Evolutionary conservation across 2,888 invertebrate genomes (phyloP).

Genomic region (Uloborus plumipes): DNA sequence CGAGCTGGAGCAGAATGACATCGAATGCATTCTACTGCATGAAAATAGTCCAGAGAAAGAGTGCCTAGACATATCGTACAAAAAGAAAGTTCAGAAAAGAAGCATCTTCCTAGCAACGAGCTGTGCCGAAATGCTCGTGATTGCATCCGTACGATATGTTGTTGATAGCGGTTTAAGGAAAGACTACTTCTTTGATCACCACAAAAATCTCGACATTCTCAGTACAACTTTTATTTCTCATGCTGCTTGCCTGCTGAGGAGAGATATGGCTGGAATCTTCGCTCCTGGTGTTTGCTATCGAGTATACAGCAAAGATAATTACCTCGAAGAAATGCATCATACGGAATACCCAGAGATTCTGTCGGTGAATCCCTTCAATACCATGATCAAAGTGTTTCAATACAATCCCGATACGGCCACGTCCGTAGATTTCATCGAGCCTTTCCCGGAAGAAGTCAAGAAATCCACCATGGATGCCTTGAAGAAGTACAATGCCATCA

Average conservation of each 20-base stretch:
- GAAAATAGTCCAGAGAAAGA: conserved; percentile 15
- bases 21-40: conserved; percentile 17
- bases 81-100: background rate
- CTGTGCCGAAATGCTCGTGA: conserved; percentile 24
- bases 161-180: conserved; percentile 38
- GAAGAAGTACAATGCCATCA: conserved; percentile 33
- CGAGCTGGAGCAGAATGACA: background rate
- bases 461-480: conserved; percentile 9
- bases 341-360: conserved; percentile 38
- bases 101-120: conserved; percentile 24
- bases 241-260: conserved; percentile 17
- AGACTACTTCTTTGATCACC: conserved; percentile 16
- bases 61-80: background rate
- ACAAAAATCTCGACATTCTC: conserved; percentile 18
- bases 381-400: conserved; percentile 35
- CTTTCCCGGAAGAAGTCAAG: conserved; percentile 5
- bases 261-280: conserved; percentile 23
- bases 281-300: conserved; percentile 36
- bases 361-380: conserved; percentile 28
- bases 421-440: conserved; percentile 20
- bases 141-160: conserved; percentile 31
- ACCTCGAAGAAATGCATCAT: conserved; percentile 26
- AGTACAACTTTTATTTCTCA: conserved; percentile 23
- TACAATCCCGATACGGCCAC: conserved; percentile 5
- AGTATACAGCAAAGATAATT: conserved; percentile 43